Conservation (phyloP, 1,140 invertebrate genomes). For the Tetramorium simillimum region DNA sequence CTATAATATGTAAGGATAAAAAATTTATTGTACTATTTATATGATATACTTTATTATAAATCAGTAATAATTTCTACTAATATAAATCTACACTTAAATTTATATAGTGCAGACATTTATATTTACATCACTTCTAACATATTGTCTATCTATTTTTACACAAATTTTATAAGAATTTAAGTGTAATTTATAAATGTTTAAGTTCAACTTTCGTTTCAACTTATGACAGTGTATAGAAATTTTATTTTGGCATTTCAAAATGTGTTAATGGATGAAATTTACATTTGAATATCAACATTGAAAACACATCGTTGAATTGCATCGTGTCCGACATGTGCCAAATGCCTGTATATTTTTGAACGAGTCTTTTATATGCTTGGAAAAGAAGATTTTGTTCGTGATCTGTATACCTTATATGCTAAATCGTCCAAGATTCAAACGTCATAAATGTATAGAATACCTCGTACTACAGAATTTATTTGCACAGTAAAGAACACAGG, state of each 20-base stretch:
- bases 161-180: not conserved
- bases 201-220: not conserved
- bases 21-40: no score
- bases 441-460: constrained; percentile 18
- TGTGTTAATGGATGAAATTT: constrained; percentile 17
- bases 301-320: constrained; percentile 5
- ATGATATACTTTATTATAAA: not conserved
- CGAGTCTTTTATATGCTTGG: not conserved
- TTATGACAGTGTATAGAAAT: not conserved
- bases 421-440: constrained; percentile 28
- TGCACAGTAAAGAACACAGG: not conserved
- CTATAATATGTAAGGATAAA: not conserved
- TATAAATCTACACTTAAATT: not conserved
- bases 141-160: not conserved
- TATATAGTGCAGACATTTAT: not conserved
- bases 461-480: constrained; percentile 1
- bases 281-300: constrained; percentile 1
- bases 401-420: constrained; percentile 9
- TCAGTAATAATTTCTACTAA: not conserved
- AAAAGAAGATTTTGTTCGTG: not conserved
- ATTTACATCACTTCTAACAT: not conserved
- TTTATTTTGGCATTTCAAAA: not conserved
- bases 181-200: not conserved
- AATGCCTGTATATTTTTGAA: constrained; percentile 11
- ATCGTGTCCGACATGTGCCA: not conserved